Conservation (phyloP, 1,140 invertebrate genomes). For the Adelges cooleyi region DNA sequence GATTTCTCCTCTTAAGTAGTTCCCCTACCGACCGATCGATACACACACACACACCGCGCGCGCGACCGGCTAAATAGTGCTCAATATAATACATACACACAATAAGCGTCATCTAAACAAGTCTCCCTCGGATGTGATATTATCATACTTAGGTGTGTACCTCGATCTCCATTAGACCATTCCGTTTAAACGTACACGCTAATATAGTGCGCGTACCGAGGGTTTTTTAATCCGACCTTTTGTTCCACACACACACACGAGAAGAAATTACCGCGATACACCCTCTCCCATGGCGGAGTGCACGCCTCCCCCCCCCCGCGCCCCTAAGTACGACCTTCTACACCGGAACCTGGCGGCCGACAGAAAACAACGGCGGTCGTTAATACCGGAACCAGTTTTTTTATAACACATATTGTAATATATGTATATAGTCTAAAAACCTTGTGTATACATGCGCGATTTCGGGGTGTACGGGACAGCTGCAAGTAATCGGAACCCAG, state of each 20-base stretch:
- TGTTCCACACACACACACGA: not conserved
- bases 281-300: too few species aligned
- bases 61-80: not conserved
- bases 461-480: not conserved
- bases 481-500: slow-evolving; percentile 18
- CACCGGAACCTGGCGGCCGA: too few species aligned
- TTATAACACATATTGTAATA: not conserved
- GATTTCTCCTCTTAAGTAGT: slow-evolving; percentile 22
- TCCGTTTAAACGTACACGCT: not conserved
- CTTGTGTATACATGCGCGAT: not conserved
- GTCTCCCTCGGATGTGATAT: not conserved
- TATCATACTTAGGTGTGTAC: too few species aligned
- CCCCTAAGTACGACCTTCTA: too few species aligned
- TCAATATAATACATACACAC: not conserved
- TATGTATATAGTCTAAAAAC: too few species aligned
- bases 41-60: not conserved
- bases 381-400: slow-evolving; percentile 16
- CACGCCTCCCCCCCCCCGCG: too few species aligned
- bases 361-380: not conserved
- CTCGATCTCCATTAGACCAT: not conserved
- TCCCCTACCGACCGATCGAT: not conserved
- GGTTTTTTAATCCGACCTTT: not conserved
- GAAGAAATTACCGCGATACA: not conserved
- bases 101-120: not conserved
- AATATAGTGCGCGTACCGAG: too few species aligned